Evolutionary conservation across 2,888 invertebrate genomes (phyloP), one percentile per base, ranked within the genome.

Genomic region (Pristionchus entomophagus): DNA sequence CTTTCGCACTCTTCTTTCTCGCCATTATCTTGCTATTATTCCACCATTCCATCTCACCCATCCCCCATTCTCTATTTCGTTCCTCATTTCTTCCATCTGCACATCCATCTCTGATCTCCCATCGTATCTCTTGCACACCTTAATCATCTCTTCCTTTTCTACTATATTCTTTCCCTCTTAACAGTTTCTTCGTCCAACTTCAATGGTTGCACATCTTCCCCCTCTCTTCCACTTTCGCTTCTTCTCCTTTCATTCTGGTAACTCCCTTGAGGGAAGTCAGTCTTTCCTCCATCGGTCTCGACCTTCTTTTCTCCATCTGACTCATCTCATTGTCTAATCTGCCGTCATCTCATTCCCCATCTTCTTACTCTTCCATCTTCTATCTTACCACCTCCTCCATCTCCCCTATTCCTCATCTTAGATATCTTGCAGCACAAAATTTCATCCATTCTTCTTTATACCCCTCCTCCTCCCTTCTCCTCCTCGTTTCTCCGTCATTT

Each of bases 311-410:
- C 32, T 62, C 62, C 32, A 62, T 29, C 2, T 62, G 8, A 62
- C 29, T 62, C 62, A 62, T 62, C 62, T 62, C 62, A 62, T 62
- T 62, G 62, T 62, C 62, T 62, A 62, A 62, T 62, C 62, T 62
- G 6, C 32, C 62, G 10, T 62, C 62, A 62, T 62, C 32, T 62
- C 62, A 62, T 62, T 62, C 32, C 62, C n/a, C n/a, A 2, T 26
- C 26, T 59, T n/a, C 1, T 22, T 59, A n/a, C 56, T 59, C 56
- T 59, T 59, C 26, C n/a, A n/a, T n/a, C 32, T 32, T 10, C 62
- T 29, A 62, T 62, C 32, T 32, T 56, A 5, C n/a, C 19, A 3
- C 35, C 19, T 29, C 29, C 65, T 65, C 32, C 32, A 6, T 17
- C 35, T 35, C 35, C 19, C 56, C 22, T 22, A 56, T 56, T 56